Evolutionary conservation across 2,113 vertebrate genomes (phyloP), one percentile per base, ranked within the genome.

Genomic region (Eurypyga helias): DNA sequence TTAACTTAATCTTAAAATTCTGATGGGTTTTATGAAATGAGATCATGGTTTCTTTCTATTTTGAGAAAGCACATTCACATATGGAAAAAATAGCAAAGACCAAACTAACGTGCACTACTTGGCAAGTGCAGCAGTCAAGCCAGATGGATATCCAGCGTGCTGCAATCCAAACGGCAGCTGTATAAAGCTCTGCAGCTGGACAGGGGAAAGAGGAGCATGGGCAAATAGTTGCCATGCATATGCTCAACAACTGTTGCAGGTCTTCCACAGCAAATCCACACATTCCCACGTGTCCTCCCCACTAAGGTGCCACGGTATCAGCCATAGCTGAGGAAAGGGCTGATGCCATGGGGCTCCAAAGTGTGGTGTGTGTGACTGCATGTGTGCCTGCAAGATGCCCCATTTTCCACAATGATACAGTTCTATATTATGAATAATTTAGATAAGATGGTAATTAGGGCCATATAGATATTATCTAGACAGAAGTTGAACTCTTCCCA

Each of bases 401-500:
- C 26, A 36, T 58, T 83, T 43, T 51, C 55, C 78, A 13, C 77
- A 62, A 8, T 26, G 13, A 51, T 25, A 62, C 33, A 41, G 28
- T 24, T 71, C 78, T 36, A 91, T 80, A 45, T 70, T 81, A 61
- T 70, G 25, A 93, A 67, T 87, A 66, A 76, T 71, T 91, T 89
- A 94, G 72, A 76, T 96, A 90, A 67, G 45, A 65, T n/a, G 33
- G 77, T 41, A 79, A 93, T 81, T 93, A 93, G n/a, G 29, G 26
- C 24, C 58, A 41, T 88, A 60, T 55, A 91, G 86, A 72, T 70
- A 60, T 61, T 16, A 91, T n/a, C 72, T 71, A 60, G 41, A 60
- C 12, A 88, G 46, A 60, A 91, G 79, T 41, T 41, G 0, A 93
- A 75, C 62, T 84, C 38, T 78, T 94, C 83, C 29, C 49, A 82